A percentile compares a stretch with the other conserved stretches of the same genome.
phyloP scores from a whole-genome alignment of 1,140 invertebrate species.

The Zaprionus kolodkinae region DNA sequence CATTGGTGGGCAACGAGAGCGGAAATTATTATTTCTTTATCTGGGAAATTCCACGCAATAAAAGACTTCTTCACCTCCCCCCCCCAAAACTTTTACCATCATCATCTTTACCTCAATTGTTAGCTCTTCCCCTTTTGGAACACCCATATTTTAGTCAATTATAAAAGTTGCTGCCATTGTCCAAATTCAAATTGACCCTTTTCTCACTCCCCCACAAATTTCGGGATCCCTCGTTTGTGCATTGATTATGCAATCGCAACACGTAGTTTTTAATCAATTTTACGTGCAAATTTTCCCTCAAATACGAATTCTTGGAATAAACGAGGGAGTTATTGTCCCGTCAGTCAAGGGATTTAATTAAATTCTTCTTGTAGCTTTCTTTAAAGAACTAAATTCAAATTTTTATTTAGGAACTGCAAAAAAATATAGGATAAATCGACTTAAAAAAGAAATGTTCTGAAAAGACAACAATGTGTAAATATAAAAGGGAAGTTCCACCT shows the following conservation, averaged over 20 bases:
- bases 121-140: neutral
- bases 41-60: constrained; percentile 36
- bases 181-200: constrained; percentile 12
- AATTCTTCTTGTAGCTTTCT: constrained; percentile 19
- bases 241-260: constrained; percentile 62
- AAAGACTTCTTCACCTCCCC: neutral
- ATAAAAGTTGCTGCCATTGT: constrained; percentile 49
- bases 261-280: constrained; percentile 74
- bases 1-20: constrained; percentile 44
- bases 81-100: neutral
- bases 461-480: neutral
- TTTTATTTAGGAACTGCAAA: neutral
- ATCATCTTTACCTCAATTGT: constrained; percentile 22
- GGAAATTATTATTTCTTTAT: constrained; percentile 83
- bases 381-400: no score
- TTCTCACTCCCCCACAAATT: neutral
- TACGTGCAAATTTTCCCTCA: constrained; percentile 65
- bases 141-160: constrained; percentile 11
- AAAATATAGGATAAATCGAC: no score
- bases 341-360: constrained; percentile 50
- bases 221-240: constrained; percentile 23
- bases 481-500: constrained; percentile 1
- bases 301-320: constrained; percentile 8
- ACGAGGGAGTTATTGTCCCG: constrained; percentile 1
- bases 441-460: neutral